phyloP scores from a whole-genome alignment of 2,888 invertebrate species.

The Drosophila niveifrons region DNA sequence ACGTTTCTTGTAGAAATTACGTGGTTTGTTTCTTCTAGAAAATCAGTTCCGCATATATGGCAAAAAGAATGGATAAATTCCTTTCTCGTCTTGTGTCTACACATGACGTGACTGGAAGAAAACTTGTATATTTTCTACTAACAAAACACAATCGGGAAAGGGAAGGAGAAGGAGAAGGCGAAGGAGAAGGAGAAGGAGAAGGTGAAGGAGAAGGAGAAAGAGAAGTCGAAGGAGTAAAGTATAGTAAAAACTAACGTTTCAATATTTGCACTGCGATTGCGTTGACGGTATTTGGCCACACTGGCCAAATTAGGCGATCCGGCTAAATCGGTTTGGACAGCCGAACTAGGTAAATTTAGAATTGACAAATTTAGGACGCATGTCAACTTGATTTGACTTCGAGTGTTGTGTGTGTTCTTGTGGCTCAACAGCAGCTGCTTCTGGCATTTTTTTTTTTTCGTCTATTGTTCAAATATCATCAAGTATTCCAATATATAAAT shows the following conservation, averaged over 20 bases:
- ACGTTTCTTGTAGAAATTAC: too few species aligned
- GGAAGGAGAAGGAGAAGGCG: too few species aligned
- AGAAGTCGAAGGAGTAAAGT: too few species aligned
- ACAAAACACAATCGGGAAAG: too few species aligned
- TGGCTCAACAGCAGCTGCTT: conserved; percentile 60
- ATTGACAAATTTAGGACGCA: conserved; percentile 67
- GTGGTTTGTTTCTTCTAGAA: too few species aligned
- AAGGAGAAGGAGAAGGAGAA: conserved; percentile 2
- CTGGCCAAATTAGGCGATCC: conserved; percentile 47
- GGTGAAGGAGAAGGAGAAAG: neutral
- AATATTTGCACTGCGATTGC: conserved; percentile 44
- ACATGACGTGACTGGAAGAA: too few species aligned
- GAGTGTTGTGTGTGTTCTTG: neutral
- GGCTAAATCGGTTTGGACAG: conserved; percentile 40
- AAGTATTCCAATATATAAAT: too few species aligned
- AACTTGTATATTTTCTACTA: too few species aligned
- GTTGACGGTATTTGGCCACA: conserved; percentile 18
- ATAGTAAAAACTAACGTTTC: conserved; percentile 24
- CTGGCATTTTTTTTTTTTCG: neutral
- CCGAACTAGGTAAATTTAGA: conserved; percentile 64
- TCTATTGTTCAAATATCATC: conserved; percentile 50
- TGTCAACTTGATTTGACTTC: conserved; percentile 15
- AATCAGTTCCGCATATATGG: too few species aligned
- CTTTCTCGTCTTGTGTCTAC: too few species aligned
- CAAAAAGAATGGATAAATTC: too few species aligned